Conservation (phyloP, 2,888 invertebrate genomes). For the Boloria selene region DNA sequence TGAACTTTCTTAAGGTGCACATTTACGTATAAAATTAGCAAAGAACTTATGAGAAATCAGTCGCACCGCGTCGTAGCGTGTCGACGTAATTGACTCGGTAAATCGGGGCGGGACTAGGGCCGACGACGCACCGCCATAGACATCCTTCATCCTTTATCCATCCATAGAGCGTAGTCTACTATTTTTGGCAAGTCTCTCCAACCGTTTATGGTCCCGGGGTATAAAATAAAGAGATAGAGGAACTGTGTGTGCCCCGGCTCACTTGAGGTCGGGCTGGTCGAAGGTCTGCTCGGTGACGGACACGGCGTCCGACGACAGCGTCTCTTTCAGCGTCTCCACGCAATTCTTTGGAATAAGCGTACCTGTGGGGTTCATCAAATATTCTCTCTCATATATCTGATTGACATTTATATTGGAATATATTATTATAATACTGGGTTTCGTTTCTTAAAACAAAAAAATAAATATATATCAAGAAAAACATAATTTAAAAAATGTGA, state of each 20-base stretch:
- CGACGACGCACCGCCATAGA: slow-evolving; percentile 24
- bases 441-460: too few species aligned
- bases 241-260: slow-evolving; percentile 46
- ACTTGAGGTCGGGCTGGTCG: slow-evolving; percentile 65
- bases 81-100: slow-evolving; percentile 39
- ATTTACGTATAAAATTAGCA: slow-evolving; percentile 19
- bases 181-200: slow-evolving; percentile 24
- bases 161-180: slow-evolving; percentile 3
- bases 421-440: too few species aligned
- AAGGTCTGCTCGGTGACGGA: slow-evolving; percentile 88
- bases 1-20: slow-evolving; percentile 25
- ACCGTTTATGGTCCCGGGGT: slow-evolving; percentile 28
- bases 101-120: not conserved
- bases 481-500: too few species aligned
- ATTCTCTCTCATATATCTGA: not conserved
- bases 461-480: too few species aligned
- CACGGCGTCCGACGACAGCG: slow-evolving; percentile 91
- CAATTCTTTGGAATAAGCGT: slow-evolving; percentile 95
- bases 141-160: slow-evolving; percentile 20
- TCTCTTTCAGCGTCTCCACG: slow-evolving; percentile 89
- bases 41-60: slow-evolving; percentile 36
- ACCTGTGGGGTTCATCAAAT: slow-evolving; percentile 72
- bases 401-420: too few species aligned
- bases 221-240: slow-evolving; percentile 40
- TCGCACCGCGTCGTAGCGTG: slow-evolving; percentile 37